These are phyloP conservation scores for Xenops minutus DNA, from an alignment of 2,797 vertebrate genomes.

Conservation along the genomic window DNA sequence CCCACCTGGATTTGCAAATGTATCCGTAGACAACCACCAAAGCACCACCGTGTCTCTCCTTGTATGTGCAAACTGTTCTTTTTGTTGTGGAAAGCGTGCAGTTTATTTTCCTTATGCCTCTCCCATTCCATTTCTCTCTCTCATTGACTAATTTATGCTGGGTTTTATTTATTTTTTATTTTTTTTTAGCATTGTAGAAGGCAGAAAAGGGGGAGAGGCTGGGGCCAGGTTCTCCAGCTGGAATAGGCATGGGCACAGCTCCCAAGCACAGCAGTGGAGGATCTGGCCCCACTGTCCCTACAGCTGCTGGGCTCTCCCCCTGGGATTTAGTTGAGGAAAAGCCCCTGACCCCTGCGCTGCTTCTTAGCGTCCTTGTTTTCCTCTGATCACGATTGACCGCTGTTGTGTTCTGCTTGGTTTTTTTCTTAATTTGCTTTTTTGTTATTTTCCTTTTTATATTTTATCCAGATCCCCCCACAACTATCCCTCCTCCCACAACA, in stretches of 20 bases:
- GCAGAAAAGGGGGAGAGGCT: background rate
- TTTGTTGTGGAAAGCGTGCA: constrained; percentile 38
- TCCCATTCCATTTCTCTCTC: constrained; percentile 52
- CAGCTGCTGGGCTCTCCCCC: background rate
- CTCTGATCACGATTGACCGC: constrained; percentile 72
- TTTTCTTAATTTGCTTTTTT: constrained; percentile 83
- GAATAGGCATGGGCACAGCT: fast-evolving
- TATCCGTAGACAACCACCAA: background rate
- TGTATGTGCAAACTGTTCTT: background rate
- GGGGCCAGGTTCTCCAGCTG: background rate
- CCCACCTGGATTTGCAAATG: background rate
- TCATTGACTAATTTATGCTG: constrained; percentile 66
- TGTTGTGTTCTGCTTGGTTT: constrained; percentile 80
- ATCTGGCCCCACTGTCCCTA: background rate
- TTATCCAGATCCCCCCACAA: constrained; percentile 99
- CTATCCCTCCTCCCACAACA: constrained; percentile 96
- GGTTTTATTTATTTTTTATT: background rate
- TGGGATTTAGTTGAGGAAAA: background rate
- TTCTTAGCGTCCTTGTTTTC: constrained; percentile 66
- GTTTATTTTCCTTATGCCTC: constrained; percentile 38
- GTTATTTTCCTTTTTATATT: constrained; percentile 90
- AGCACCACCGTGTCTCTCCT: constrained; percentile 12
- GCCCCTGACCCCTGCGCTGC: background rate
- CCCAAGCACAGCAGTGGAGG: background rate
- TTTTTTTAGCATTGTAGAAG: background rate